Conservation (phyloP, 1,140 invertebrate species). For the Brachionus angularis region DNA sequence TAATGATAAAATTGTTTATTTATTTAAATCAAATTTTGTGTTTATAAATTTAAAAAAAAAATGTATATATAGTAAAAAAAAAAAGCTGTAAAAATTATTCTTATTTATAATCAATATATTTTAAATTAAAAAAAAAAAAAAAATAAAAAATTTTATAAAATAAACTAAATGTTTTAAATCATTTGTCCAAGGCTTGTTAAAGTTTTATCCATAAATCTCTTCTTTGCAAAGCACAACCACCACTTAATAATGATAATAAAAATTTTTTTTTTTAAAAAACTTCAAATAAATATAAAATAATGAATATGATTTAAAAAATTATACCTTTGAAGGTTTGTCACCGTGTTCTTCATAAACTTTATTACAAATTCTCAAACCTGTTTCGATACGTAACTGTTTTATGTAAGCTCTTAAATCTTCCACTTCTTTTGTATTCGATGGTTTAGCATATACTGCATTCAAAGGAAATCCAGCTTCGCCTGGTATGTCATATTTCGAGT, state of each 20-base stretch:
- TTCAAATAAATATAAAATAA: constrained; percentile 7
- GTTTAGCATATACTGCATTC: constrained; percentile 91
- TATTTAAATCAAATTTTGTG: too few species aligned
- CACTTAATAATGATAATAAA: too few species aligned
- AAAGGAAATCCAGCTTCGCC: constrained; percentile 93
- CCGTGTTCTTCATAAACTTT: constrained; percentile 82
- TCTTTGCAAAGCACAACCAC: constrained; percentile 98
- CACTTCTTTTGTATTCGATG: constrained; percentile 62
- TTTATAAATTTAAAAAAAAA: too few species aligned
- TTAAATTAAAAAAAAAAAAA: too few species aligned
- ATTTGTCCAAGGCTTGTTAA: constrained; percentile 25
- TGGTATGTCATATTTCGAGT: constrained; percentile 91
- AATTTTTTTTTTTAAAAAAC: too few species aligned
- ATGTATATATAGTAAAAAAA: too few species aligned
- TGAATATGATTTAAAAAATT: constrained; percentile 58
- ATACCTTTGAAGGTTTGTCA: constrained; percentile 90
- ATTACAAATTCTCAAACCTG: constrained; percentile 79
- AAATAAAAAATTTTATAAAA: not conserved
- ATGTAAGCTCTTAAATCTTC: constrained; percentile 87
- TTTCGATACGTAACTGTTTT: constrained; percentile 89
- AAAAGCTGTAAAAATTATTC: too few species aligned
- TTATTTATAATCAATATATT: too few species aligned
- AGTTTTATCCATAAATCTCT: constrained; percentile 89
- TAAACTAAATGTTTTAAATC: not conserved
- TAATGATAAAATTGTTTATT: too few species aligned